Conservation (phyloP, 1,140 invertebrate species). For the Centruroides vittatus region DNA sequence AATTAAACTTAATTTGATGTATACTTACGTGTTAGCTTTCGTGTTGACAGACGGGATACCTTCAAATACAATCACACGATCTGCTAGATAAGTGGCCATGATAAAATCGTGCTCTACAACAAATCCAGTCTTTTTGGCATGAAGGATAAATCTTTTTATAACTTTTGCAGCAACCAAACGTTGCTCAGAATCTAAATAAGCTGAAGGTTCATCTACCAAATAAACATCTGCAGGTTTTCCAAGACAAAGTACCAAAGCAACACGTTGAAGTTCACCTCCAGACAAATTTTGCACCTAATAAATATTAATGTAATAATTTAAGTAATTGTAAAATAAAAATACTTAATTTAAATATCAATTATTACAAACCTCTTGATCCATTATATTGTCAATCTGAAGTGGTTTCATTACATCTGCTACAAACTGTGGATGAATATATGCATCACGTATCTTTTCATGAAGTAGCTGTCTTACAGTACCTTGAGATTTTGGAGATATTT, state of each 20-base stretch:
- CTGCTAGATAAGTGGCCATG: conserved; percentile 98
- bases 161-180: conserved; percentile 97
- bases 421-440: conserved; percentile 94
- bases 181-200: conserved; percentile 98
- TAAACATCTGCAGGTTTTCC: conserved; percentile 99
- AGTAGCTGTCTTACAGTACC: conserved; percentile 80
- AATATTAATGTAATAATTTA: no score
- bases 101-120: conserved; percentile 99
- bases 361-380: conserved; percentile 75
- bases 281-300: conserved; percentile 80
- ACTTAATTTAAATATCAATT: background rate
- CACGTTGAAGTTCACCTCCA: conserved; percentile 96
- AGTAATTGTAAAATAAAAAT: no score
- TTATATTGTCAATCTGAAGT: conserved; percentile 91
- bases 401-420: conserved; percentile 99
- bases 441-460: conserved; percentile 92
- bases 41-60: conserved; percentile 78
- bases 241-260: conserved; percentile 87
- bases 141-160: conserved; percentile 77
- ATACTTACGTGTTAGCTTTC: conserved; percentile 55
- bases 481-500: conserved; percentile 95
- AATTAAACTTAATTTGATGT: no score
- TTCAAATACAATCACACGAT: conserved; percentile 97
- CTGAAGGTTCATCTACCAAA: conserved; percentile 97
- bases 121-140: conserved; percentile 98